phyloP scores from a whole-genome alignment of 1,140 invertebrate genomes.

The Bombus waltoni region DNA sequence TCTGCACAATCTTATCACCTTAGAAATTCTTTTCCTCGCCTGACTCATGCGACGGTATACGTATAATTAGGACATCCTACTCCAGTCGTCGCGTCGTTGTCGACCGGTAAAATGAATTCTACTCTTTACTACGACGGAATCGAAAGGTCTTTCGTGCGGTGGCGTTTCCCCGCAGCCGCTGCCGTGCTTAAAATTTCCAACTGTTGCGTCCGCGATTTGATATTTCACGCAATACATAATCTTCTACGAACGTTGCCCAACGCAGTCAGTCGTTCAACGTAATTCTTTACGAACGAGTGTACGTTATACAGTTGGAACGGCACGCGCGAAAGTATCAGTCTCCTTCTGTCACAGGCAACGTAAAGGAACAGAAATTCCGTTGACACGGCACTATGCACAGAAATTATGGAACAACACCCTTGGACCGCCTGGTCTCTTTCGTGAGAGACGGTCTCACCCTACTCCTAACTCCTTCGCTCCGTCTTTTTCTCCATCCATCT shows the following conservation, averaged over 20 bases:
- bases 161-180: neutral
- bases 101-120: neutral
- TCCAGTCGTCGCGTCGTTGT: neutral
- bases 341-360: neutral
- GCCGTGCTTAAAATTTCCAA: neutral
- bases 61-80: slow-evolving; percentile 22
- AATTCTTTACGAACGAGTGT: neutral
- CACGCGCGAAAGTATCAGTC: neutral
- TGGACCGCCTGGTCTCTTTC: slow-evolving; percentile 10
- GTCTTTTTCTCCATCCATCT: neutral
- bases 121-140: neutral
- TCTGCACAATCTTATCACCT: slow-evolving; percentile 45
- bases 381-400: slow-evolving; percentile 20
- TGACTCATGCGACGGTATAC: neutral
- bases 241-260: neutral
- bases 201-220: neutral
- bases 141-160: neutral
- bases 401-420: slow-evolving; percentile 43
- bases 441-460: neutral
- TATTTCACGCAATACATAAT: neutral
- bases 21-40: slow-evolving; percentile 29
- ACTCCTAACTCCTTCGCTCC: slow-evolving; percentile 21
- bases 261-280: neutral
- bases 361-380: slow-evolving; percentile 20
- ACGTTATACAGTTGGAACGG: neutral